These are phyloP conservation scores for Prionace glauca DNA, from an alignment of 2,797 vertebrate genomes.

Conservation along the genomic window DNA sequence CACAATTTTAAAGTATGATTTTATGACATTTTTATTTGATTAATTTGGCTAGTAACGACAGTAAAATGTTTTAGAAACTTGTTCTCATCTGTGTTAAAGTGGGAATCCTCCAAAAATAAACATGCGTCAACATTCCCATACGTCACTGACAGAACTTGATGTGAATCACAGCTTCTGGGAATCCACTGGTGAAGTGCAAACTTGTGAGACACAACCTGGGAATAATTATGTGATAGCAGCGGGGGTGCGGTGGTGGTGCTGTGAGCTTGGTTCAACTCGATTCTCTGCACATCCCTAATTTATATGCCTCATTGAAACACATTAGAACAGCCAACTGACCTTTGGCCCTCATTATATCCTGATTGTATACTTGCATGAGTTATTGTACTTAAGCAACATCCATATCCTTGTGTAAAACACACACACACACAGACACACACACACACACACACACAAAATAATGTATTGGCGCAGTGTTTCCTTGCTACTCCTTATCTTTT, in stretches of 20 bases:
- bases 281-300: constrained; percentile 34
- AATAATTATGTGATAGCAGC: constrained; percentile 39
- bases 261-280: constrained; percentile 35
- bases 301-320: constrained; percentile 43
- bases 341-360: constrained; percentile 34
- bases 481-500: neutral
- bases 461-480: neutral
- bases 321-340: constrained; percentile 40
- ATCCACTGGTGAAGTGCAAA: neutral
- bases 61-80: neutral
- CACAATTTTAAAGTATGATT: too few species aligned
- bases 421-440: too few species aligned
- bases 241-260: constrained; percentile 4
- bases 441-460: neutral
- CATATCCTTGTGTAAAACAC: neutral
- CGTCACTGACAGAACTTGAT: neutral
- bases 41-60: neutral
- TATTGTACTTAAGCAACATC: neutral
- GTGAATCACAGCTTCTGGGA: constrained; percentile 23
- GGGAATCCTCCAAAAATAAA: neutral
- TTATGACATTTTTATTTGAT: neutral
- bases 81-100: neutral
- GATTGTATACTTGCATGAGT: constrained; percentile 18
- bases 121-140: neutral
- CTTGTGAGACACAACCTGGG: constrained; percentile 39